Base-by-base conservation (phyloP, 2,797 vertebrate genomes). In the Vireo griseus region DNA sequence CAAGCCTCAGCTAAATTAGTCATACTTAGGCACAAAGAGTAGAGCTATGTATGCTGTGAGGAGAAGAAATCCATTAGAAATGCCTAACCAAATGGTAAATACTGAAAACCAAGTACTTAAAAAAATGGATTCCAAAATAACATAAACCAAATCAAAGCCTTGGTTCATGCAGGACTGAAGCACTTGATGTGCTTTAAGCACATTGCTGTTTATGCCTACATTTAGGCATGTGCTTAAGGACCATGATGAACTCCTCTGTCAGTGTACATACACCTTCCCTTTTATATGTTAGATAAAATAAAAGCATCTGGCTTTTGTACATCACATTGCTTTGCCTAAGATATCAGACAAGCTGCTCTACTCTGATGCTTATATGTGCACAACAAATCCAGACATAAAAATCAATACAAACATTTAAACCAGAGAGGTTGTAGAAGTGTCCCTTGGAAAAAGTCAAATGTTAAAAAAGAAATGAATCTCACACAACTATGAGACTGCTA, bases 351-450 rank as follows among this genome's bases (percentile, higher is more conserved):
- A 75, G 40, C 77, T 95, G 65, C 88, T 86, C 75, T 93, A 89
- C 63, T 95, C 77, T 96, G 94, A 90, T 94, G 76, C 81, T 96
- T 96, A 82, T 81, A 81, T 74, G 65, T 87, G 94, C 90, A 81
- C 91, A 92, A 92, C 95, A 97, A 97, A 97, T 96, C 86, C 89
- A 95, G 97, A 96, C 95, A 91, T 88, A 95, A 97, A 97, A 97
- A 97, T 97, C 97, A 98, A 97, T 97, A 97, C 71, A 94, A 97
- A 96, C 79, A 95, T 95, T 97, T 97, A 97, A 97, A 97, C 86
- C 66, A 88, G 69, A 79, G 81, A 96, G 92, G 59, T 51, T 94
- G 69, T 50, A 95, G 87, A 97, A 96, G 62, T 79, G 88, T 50
- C 65, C 80, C 96, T 89, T 95, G 89, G 86, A 94, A 96, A 97